Conservation (phyloP, 2,797 vertebrate genomes). For the Eulemur albifrons region DNA sequence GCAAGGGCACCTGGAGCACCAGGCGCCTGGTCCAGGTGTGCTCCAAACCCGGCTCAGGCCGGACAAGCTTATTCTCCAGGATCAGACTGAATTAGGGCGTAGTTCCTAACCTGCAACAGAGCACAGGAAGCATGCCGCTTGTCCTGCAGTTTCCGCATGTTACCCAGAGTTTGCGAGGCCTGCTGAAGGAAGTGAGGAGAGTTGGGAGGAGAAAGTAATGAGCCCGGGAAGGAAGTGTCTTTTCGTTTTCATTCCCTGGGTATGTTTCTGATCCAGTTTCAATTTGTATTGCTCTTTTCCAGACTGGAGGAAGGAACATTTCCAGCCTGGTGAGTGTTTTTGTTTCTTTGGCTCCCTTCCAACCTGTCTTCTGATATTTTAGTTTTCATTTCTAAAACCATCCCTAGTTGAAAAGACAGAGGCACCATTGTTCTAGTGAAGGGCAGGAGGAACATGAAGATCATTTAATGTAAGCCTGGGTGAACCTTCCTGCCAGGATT, state of each 20-base stretch:
- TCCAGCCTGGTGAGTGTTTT: conserved; percentile 2
- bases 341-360: background rate
- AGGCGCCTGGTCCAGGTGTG: background rate
- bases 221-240: background rate
- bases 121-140: background rate
- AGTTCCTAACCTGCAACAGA: background rate
- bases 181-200: background rate
- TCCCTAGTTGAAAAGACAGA: background rate
- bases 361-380: background rate
- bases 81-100: background rate
- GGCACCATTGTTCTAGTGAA: background rate
- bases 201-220: background rate
- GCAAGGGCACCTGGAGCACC: background rate
- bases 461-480: background rate
- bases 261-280: background rate
- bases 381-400: background rate
- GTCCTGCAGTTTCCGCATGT: background rate
- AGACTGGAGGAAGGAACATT: conserved; percentile 63
- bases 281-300: conserved; percentile 14
- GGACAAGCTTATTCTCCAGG: background rate
- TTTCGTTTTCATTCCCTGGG: background rate
- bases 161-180: background rate
- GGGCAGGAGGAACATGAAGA: background rate
- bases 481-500: background rate
- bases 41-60: background rate